Base-by-base conservation (phyloP, 2,113 vertebrate genomes). In the Oryzias celebensis region DNA sequence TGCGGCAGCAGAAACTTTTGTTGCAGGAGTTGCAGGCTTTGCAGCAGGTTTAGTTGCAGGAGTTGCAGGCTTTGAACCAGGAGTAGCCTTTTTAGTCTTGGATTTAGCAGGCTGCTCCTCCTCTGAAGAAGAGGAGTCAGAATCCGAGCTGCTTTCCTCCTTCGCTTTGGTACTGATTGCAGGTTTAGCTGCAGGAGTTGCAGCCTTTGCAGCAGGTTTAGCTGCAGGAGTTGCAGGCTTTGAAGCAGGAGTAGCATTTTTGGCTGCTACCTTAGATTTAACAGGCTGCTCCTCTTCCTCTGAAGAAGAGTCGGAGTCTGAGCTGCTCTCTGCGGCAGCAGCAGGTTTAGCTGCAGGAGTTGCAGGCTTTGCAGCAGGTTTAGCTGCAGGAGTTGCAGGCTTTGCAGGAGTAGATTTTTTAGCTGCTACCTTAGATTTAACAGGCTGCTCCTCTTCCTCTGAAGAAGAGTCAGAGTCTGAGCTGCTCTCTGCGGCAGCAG, bases 281-380 rank as follows among this genome's bases (percentile, higher is more conserved):
- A 58, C 71, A 2, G 82, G 72, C 0, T 64, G 58, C 7, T 45
- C 41, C 53, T 83, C 5, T 50, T 83, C 5, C 75, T 91, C 89
- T 0, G 84, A 89, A 0, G 75, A 85, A 7, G 86, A 85, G 41
- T 91, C 82, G 0, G 75, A 74, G 1, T 81, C 82, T 4, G 88
- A 77, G 70, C 87, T 89, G 70, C 90, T 91, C 14, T 80, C 83
- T 14, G 78, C 78, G 41, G 57, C 67, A n/a, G 89, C 88, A 3
- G 68, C 54, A 43, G 58, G 5, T 46, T 85, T 82, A 5, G 68
- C 14, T 3, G 22, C 63, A 20, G 20, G 20, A 20, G 20, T 20
- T 20, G 20, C 20, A 20, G 20, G 20, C 20, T 20, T 20, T 3
- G 22, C 63, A 4, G 85, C 54, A 43, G 58, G 5, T 46, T 85